These are phyloP conservation scores for Butorides virescens DNA, from an alignment of 2,113 vertebrate genomes.

Conservation along the genomic window DNA sequence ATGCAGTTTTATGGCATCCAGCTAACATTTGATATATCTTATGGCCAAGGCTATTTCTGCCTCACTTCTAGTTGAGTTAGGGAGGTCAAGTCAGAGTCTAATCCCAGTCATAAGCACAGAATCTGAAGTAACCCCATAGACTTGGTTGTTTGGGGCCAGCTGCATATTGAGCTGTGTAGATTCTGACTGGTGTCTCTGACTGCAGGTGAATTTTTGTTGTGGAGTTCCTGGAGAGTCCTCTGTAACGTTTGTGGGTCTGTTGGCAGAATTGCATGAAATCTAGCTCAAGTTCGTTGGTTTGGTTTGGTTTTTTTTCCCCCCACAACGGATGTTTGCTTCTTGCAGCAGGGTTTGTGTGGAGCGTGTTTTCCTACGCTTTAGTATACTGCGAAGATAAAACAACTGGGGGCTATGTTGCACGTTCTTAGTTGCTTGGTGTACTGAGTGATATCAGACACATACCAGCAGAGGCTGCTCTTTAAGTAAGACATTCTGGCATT, in stretches of 20 bases:
- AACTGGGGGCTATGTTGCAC: rapidly evolving
- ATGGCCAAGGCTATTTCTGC: background rate
- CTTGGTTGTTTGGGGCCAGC: background rate
- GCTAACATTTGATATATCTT: background rate
- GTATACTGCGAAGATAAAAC: background rate
- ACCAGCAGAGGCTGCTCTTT: background rate
- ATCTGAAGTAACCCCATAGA: background rate
- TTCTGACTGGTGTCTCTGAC: background rate
- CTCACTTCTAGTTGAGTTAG: background rate
- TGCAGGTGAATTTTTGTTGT: background rate
- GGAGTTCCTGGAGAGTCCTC: background rate
- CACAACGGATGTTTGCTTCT: background rate
- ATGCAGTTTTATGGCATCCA: background rate
- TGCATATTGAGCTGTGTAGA: background rate
- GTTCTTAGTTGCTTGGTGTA: background rate
- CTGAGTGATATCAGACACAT: rapidly evolving
- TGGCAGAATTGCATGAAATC: background rate
- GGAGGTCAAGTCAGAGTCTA: background rate
- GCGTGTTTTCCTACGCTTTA: background rate
- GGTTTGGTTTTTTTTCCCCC: no score
- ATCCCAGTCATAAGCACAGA: background rate
- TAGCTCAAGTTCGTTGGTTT: background rate
- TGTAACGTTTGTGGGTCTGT: background rate
- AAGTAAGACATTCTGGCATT: background rate
- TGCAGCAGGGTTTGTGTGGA: background rate